Conservation (phyloP, 2,888 invertebrate species). For the Pristionchus exspectatus region DNA sequence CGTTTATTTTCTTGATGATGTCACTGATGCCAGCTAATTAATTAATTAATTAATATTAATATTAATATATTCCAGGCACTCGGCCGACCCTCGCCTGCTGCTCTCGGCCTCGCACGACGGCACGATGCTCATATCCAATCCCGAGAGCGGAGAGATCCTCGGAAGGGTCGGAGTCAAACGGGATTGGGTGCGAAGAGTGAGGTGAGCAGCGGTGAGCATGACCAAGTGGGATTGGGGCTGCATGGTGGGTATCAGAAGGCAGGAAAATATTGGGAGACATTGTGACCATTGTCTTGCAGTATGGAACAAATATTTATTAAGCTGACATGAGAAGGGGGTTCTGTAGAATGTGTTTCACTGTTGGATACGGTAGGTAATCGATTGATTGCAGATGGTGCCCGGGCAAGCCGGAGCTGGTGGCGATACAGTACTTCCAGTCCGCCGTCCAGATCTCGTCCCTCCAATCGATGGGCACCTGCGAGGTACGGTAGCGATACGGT, state of each 20-base stretch:
- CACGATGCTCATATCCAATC: conserved; percentile 60
- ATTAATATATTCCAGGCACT: conserved; percentile 58
- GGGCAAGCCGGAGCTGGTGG: conserved; percentile 60
- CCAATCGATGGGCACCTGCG: conserved; percentile 55
- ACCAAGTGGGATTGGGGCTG: not conserved
- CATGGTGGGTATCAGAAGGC: not conserved
- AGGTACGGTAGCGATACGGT: conserved; percentile 11
- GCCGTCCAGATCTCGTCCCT: conserved; percentile 60
- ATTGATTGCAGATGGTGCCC: conserved; percentile 57
- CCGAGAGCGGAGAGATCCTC: conserved; percentile 59
- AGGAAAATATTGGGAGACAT: too few species aligned
- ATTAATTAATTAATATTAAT: not conserved
- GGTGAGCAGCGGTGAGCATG: not conserved
- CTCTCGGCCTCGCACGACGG: conserved; percentile 62
- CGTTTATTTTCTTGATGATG: too few species aligned
- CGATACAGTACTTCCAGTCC: conserved; percentile 63
- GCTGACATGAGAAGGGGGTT: too few species aligned
- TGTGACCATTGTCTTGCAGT: too few species aligned
- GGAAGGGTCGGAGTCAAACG: conserved; percentile 60
- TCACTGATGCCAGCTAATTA: too few species aligned
- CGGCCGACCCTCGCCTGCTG: conserved; percentile 59
- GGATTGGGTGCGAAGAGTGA: conserved; percentile 60
- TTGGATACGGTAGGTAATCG: not conserved
- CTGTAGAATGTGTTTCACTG: too few species aligned
- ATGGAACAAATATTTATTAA: too few species aligned